phyloP scores from a whole-genome alignment of 2,888 invertebrate species.

The Limnephilus lunatus region DNA sequence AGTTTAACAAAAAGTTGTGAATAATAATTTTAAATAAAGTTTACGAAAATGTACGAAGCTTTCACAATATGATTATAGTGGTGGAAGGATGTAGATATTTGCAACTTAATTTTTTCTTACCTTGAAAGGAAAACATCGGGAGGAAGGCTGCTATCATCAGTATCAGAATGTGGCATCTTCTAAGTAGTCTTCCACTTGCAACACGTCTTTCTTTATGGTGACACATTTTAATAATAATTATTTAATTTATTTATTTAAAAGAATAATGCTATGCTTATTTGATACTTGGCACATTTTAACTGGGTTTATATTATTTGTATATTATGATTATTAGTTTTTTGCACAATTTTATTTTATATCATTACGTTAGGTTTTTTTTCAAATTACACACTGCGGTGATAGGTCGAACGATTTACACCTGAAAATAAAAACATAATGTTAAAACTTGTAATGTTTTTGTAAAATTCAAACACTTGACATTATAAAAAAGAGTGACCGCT shows the following conservation, averaged over 20 bases:
- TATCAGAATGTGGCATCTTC: slow-evolving; percentile 56
- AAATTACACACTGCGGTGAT: background rate
- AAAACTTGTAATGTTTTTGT: background rate
- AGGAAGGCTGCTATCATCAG: slow-evolving; percentile 56
- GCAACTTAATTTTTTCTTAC: slow-evolving; percentile 48
- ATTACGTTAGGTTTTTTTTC: background rate
- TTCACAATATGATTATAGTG: background rate
- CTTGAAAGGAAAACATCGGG: slow-evolving; percentile 60
- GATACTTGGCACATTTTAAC: slow-evolving; percentile 19
- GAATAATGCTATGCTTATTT: background rate
- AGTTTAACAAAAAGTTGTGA: too few species aligned
- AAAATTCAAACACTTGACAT: too few species aligned
- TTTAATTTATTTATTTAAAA: background rate
- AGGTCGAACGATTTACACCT: background rate
- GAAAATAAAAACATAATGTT: background rate
- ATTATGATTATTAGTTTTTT: too few species aligned
- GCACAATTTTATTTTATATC: background rate
- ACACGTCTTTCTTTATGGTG: slow-evolving; percentile 35
- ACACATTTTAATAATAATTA: slow-evolving; percentile 36
- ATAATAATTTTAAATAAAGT: too few species aligned
- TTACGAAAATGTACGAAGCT: too few species aligned
- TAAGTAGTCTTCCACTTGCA: slow-evolving; percentile 49
- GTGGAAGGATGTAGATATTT: background rate
- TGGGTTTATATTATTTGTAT: background rate
- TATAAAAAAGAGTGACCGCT: too few species aligned